Evolutionary conservation across 2,113 vertebrate species (phyloP).

Genomic region (Neotoma lepida): DNA sequence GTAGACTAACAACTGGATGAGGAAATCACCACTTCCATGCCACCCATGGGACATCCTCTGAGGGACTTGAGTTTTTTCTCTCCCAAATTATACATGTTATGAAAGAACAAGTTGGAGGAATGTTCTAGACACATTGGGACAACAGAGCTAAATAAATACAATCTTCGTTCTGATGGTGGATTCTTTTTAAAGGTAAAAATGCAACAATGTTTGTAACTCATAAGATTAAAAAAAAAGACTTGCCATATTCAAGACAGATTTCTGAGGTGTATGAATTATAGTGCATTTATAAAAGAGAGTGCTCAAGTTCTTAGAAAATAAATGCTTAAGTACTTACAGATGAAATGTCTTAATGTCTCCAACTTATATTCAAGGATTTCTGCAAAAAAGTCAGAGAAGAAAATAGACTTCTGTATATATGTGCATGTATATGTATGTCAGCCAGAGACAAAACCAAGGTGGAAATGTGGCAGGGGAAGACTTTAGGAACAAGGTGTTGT

Average conservation of each 20-base stretch:
- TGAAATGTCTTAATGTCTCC: not conserved
- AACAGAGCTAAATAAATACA: not conserved
- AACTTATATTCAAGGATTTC: not conserved
- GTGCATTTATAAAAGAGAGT: not conserved
- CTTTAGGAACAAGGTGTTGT: rapidly evolving
- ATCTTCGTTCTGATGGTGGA: not conserved
- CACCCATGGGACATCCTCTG: not conserved
- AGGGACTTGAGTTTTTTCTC: not conserved
- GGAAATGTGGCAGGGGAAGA: not conserved
- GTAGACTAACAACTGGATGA: too few relatives aligned
- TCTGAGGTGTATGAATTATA: not conserved
- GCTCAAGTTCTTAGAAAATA: not conserved
- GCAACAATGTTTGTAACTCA: not conserved
- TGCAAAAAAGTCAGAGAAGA: not conserved
- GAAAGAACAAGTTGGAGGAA: not conserved
- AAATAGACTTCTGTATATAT: not conserved
- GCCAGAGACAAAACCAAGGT: not conserved
- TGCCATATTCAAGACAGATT: not conserved
- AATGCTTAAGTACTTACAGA: not conserved
- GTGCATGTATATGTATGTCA: not conserved
- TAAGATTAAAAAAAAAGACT: not conserved
- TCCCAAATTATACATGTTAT: not conserved
- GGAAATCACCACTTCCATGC: not conserved
- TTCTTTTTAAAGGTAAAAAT: not conserved
- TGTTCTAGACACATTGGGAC: not conserved